Base-by-base conservation (phyloP, 2,113 vertebrate genomes). In the Cavia porcellus region DNA sequence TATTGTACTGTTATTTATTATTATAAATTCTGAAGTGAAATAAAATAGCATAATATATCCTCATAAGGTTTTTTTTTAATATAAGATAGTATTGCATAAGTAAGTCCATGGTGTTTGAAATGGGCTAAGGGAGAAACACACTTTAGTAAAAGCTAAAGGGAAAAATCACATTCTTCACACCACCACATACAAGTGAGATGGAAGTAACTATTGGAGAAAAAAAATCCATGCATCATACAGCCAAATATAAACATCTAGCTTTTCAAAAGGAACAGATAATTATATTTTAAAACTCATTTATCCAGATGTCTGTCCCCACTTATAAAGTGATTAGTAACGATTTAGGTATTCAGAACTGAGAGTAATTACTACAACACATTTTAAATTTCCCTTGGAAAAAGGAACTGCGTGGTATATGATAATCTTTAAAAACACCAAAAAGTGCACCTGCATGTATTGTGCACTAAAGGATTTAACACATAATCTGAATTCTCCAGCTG, bases 221-320 rank as follows among this genome's bases (percentile, higher is more conserved):
- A 45, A 79, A 64, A 89, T 61, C 47, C 24, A 86, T 88, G 35
- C 81, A 89, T 72, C 59, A 61, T 83, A 86, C 2, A 79, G 7
- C 68, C 66, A 96, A 88, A 95, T 12, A n/a, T 17, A 95, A 92
- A 32, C 35, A 95, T 80, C 8, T 89, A 77, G 55, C 17, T 94
- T 95, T 83, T 86, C 91, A 95, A 88, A 86, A 95, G 80, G 17
- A 74, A 94, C 13, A 59, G 62, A 96, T 35, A 93, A 94, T 42
- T 94, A 90, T 5, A 92, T 89, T 90, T 93, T 92, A 80, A 96
- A 96, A 96, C 5, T 80, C 45, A 88, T 12, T 14, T 57, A 91
- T 75, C 50, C 47, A 95, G 55, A 97, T 85, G 96, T 97, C 92
- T 95, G 32, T 62, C 70, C 92, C 30, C 24, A 62, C 17, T 80